Percentiles rank a stretch among this genome's conserved stretches.
phyloP scores from a whole-genome alignment of 2,888 invertebrate species.

The Ornithoptera alexandrae region DNA sequence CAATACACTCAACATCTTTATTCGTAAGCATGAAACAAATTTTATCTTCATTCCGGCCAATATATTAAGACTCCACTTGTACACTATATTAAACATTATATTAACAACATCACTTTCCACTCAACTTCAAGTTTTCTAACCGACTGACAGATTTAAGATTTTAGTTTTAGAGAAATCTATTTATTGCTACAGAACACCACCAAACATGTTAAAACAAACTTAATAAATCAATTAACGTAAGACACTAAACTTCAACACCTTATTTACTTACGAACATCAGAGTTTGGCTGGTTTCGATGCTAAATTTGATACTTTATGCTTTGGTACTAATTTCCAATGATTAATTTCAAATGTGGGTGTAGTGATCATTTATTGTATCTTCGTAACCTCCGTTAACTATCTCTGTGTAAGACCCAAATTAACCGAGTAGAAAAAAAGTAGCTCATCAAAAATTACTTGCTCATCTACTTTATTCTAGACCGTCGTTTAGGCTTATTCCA shows the following conservation, averaged over 20 bases:
- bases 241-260: not conserved
- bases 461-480: not conserved
- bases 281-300: not conserved
- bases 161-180: not conserved
- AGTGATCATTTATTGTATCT: not conserved
- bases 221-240: not conserved
- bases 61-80: not conserved
- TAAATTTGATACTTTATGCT: not conserved
- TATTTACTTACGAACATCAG: not conserved
- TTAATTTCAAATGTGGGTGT: not conserved
- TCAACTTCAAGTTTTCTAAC: not conserved
- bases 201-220: slow-evolving; percentile 6
- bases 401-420: not conserved
- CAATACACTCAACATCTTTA: not conserved
- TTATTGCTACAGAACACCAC: not conserved
- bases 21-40: not conserved
- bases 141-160: not conserved
- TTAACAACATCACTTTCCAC: not conserved
- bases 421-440: not conserved
- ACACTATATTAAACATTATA: not conserved
- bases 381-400: not conserved
- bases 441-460: not conserved
- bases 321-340: not conserved
- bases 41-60: not conserved
- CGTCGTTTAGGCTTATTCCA: not conserved